phyloP scores from a whole-genome alignment of 2,888 invertebrate species.

The Xylocampa areola region DNA sequence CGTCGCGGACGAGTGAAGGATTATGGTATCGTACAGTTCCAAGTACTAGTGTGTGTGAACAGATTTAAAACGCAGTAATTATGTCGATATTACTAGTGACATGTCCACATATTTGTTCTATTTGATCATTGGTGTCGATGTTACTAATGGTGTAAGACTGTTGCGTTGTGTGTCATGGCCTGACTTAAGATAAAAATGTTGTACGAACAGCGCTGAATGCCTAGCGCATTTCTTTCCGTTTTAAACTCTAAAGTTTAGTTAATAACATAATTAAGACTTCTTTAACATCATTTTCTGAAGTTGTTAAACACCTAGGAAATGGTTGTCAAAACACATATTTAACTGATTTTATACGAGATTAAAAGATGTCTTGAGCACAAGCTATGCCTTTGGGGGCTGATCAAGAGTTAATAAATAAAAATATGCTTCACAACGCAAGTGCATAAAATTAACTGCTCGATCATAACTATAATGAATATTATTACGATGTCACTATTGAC shows the following conservation, averaged over 20 bases:
- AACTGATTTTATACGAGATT: too few relatives aligned
- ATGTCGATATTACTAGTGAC: constrained; percentile 40
- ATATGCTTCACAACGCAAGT: not conserved
- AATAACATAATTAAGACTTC: too few relatives aligned
- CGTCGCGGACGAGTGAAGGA: constrained; percentile 80
- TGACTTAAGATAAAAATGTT: not conserved
- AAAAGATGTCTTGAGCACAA: too few relatives aligned
- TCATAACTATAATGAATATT: constrained; percentile 4
- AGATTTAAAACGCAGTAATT: constrained; percentile 59
- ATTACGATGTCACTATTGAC: constrained; percentile 26
- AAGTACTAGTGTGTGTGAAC: constrained; percentile 57
- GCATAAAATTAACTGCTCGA: not conserved
- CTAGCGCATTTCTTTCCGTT: too few relatives aligned
- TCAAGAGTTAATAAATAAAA: too few relatives aligned
- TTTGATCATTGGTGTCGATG: constrained; percentile 27
- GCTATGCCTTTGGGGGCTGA: too few relatives aligned
- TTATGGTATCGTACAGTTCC: constrained; percentile 75
- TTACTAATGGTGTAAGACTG: constrained; percentile 11
- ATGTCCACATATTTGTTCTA: constrained; percentile 38
- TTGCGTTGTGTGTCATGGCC: constrained; percentile 13
- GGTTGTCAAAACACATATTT: too few relatives aligned
- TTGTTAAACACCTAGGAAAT: too few relatives aligned
- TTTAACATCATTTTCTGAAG: too few relatives aligned
- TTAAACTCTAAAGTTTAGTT: too few relatives aligned
- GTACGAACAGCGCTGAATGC: not conserved